Percentiles rank a stretch among this genome's conserved stretches.
These are phyloP conservation scores for Orthosia incerta DNA, from an alignment of 2,888 invertebrate species.

Conservation along the genomic window DNA sequence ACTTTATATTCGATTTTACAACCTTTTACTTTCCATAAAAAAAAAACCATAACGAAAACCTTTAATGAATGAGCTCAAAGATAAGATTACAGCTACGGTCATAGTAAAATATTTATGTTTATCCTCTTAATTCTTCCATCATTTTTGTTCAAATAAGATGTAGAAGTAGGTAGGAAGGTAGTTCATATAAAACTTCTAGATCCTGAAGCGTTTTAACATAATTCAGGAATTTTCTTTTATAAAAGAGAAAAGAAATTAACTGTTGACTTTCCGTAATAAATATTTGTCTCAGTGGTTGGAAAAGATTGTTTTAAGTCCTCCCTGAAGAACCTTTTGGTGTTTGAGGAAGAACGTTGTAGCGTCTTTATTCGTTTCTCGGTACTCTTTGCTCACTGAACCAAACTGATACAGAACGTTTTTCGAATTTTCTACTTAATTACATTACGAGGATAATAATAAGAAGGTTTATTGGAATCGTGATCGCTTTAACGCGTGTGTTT, in stretches of 20 bases:
- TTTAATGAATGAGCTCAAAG: constrained; percentile 58
- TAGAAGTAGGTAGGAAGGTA: constrained; percentile 26
- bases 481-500: background rate
- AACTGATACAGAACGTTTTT: constrained; percentile 46
- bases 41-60: constrained; percentile 43
- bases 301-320: constrained; percentile 73
- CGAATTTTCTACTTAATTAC: constrained; percentile 31
- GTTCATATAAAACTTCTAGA: constrained; percentile 63
- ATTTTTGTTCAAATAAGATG: constrained; percentile 54
- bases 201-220: constrained; percentile 52
- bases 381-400: constrained; percentile 50
- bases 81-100: constrained; percentile 54
- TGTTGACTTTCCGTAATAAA: constrained; percentile 75
- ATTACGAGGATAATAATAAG: constrained; percentile 14
- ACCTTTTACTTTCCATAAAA: constrained; percentile 31
- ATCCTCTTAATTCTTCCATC: constrained; percentile 43
- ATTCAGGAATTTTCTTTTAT: constrained; percentile 59
- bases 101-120: constrained; percentile 53
- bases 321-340: constrained; percentile 69
- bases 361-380: constrained; percentile 65
- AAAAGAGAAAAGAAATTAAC: constrained; percentile 71
- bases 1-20: constrained; percentile 29
- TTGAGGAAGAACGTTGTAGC: constrained; percentile 68
- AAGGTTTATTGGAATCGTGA: background rate
- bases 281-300: constrained; percentile 75